phyloP scores from a whole-genome alignment of 2,113 vertebrate genomes.

The Mobula birostris region DNA sequence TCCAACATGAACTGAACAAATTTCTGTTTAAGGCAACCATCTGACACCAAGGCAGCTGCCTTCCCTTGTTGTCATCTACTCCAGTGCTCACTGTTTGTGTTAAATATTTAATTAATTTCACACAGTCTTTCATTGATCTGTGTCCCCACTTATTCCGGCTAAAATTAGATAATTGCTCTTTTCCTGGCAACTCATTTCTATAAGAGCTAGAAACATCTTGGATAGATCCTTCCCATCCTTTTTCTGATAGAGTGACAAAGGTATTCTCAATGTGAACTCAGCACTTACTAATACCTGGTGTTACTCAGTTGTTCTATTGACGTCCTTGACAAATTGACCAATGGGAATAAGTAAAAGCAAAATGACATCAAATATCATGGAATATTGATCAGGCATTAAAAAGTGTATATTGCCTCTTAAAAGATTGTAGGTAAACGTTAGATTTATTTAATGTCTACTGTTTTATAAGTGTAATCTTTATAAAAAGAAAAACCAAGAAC shows the following conservation, averaged over 20 bases:
- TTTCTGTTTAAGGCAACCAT: neutral
- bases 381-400: neutral
- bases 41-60: neutral
- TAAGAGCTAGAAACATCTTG: neutral
- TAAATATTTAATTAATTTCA: neutral
- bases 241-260: neutral
- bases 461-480: neutral
- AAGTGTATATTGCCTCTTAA: neutral
- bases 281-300: neutral
- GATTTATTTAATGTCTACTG: neutral
- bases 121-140: neutral
- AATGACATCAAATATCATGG: neutral
- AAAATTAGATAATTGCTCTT: neutral
- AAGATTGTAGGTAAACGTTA: neutral
- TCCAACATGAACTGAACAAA: neutral
- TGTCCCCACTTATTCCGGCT: neutral
- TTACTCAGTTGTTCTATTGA: neutral
- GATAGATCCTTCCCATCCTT: neutral
- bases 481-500: no score
- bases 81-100: neutral
- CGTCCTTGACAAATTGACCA: conserved; percentile 3
- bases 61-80: neutral
- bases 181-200: neutral
- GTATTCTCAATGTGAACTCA: neutral
- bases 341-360: neutral